Evolutionary conservation across 2,888 invertebrate species (phyloP), one percentile per base, ranked within the genome.

Genomic region (Drosophila nr. perissopoda): DNA sequence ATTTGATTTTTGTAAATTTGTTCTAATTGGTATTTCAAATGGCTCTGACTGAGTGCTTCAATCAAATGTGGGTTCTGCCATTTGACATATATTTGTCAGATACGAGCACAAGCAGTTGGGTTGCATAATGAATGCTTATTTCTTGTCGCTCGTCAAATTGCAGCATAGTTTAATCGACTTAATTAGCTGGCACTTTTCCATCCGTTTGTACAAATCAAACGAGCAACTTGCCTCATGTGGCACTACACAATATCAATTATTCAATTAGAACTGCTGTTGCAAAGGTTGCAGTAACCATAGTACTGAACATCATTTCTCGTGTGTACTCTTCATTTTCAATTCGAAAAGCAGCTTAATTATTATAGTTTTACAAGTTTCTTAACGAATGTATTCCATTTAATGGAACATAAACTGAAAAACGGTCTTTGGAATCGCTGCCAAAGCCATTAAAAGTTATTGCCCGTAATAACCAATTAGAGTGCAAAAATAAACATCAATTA

Each of bases 401-500:
- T 56, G 18, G 5, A 27, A 40, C n/a, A n/a, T 11, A 7, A 36
- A 52, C 36, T 16, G 16, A 13, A 53, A 25, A 34, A n/a, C 34
- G 49, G 29, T 51, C 34, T 61, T 51, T 52, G 27, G 33, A 60
- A 58, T 34, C 54, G 60, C 56, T 70, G 71, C 62, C 70, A 64
- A 64, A 58, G 70, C 66, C 71, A 88, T 88, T 84, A 83, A 86
- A 89, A 89, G 74, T 83, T 79, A 66, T 72, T 66, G 61, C 76
- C 57, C 73, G 71, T 89, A 83, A 85, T 86, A 85, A 81, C 82
- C 89, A 89, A 89, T 89, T 85, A 85, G 76, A 89, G 87, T 83
- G 83, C 81, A 75, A 84, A 89, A 88, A 86, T 83, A 86, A 86
- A 83, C 84, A 85, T 89, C 79, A 86, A 83, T 83, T 88, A 86